Evolutionary conservation across 2,888 invertebrate genomes (phyloP).

Genomic region (Lacanobia wlatinum): DNA sequence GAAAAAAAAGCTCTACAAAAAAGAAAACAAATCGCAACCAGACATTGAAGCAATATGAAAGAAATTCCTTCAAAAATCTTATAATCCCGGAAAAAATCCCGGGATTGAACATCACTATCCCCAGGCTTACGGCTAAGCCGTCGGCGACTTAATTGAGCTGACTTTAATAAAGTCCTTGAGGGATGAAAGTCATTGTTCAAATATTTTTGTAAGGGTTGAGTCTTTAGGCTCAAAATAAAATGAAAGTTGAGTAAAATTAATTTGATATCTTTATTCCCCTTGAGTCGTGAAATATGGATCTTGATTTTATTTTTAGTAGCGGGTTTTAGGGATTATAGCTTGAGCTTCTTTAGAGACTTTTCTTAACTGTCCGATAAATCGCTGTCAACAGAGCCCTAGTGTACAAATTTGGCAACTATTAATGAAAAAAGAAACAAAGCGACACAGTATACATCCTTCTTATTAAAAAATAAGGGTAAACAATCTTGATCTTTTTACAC

Average conservation of each 20-base stretch:
- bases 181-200: conserved; percentile 61
- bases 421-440: no score
- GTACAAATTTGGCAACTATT: no score
- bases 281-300: conserved; percentile 24
- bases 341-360: no score
- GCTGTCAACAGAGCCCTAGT: no score
- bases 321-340: not conserved
- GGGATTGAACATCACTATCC: conserved; percentile 59
- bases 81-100: conserved; percentile 55
- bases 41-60: conserved; percentile 45
- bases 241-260: conserved; percentile 48
- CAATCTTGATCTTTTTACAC: no score
- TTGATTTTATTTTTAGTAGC: conserved; percentile 21
- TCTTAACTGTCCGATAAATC: no score
- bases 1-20: not conserved
- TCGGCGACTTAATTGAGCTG: conserved; percentile 69
- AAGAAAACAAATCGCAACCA: conserved; percentile 26
- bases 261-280: conserved; percentile 48
- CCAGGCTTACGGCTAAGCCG: conserved; percentile 66
- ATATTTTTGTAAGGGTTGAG: conserved; percentile 60
- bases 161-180: conserved; percentile 69
- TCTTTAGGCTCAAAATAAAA: conserved; percentile 32
- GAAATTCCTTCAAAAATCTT: conserved; percentile 45
- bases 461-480: no score
- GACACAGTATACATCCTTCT: no score